A percentile compares a stretch with the other conserved stretches of the same genome.
phyloP scores from a whole-genome alignment of 2,113 vertebrate species.

The Chlamydotis undulata region DNA sequence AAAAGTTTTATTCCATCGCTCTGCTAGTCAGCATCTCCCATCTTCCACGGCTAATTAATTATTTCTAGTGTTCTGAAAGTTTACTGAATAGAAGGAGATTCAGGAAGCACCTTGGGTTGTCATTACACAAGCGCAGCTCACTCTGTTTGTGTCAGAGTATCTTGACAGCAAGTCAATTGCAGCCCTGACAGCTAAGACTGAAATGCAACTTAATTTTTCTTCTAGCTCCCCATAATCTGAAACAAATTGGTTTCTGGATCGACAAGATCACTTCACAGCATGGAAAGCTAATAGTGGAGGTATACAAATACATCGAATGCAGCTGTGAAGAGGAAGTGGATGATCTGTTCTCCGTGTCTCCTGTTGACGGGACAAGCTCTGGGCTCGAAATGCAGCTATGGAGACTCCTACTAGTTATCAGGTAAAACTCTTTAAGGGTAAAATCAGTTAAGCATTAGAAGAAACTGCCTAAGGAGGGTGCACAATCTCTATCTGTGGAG shows the following conservation, averaged over 20 bases:
- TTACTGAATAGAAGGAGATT: conserved; percentile 26
- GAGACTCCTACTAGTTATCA: background rate
- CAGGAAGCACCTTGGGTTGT: background rate
- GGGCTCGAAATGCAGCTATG: background rate
- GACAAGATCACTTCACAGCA: background rate
- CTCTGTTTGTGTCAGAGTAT: background rate
- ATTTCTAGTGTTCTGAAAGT: conserved; percentile 2
- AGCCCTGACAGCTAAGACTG: background rate
- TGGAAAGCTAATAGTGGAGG: background rate
- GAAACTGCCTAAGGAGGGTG: background rate
- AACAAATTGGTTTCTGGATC: background rate
- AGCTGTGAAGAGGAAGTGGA: background rate
- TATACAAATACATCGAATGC: background rate
- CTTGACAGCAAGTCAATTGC: background rate
- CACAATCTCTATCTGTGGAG: background rate
- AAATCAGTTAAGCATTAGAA: background rate
- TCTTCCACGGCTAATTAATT: conserved; percentile 43
- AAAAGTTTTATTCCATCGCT: background rate
- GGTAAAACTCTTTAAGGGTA: background rate
- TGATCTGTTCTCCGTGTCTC: background rate
- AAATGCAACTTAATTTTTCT: background rate
- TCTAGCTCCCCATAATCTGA: background rate
- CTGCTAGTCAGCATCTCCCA: background rate
- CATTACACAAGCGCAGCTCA: background rate
- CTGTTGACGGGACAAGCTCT: background rate